Evolutionary conservation across 2,113 vertebrate species (phyloP).

Genomic region (Lipophrys pholis): DNA sequence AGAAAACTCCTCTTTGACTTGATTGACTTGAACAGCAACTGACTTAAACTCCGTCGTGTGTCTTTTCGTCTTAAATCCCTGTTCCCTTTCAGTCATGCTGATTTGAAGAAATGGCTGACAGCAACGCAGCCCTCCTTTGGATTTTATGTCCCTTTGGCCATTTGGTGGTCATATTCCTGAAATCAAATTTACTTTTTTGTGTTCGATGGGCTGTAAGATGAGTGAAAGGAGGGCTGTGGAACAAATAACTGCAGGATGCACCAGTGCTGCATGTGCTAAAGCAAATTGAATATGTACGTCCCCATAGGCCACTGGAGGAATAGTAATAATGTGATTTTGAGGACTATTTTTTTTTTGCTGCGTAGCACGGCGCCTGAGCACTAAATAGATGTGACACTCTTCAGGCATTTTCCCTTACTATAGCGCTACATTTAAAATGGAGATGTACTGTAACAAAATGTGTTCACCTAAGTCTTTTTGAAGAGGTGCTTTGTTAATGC

Average conservation of each 20-base stretch:
- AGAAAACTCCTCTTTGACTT: conserved; percentile 50
- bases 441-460: conserved; percentile 41
- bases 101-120: conserved; percentile 55
- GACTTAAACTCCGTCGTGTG: conserved; percentile 41
- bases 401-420: conserved; percentile 57
- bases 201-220: conserved; percentile 40
- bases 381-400: conserved; percentile 57
- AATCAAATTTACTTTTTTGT: conserved; percentile 52
- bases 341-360: conserved; percentile 38
- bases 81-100: conserved; percentile 36
- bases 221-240: conserved; percentile 20
- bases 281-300: conserved; percentile 56
- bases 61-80: conserved; percentile 55
- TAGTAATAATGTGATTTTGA: conserved; percentile 56
- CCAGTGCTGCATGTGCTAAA: conserved; percentile 41
- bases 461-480: conserved; percentile 42
- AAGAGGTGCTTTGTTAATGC: conserved; percentile 33
- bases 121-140: conserved; percentile 7
- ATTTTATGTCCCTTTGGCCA: conserved; percentile 42
- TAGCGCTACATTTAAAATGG: conserved; percentile 47
- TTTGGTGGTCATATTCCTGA: conserved; percentile 22
- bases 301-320: conserved; percentile 40
- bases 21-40: conserved; percentile 66
- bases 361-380: conserved; percentile 33
- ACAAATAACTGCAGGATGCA: conserved; percentile 51